Evolutionary conservation across 1,140 invertebrate genomes (phyloP).

Genomic region (Caenorhabditis elegans): WBcel235 BX284602.5:7398501-7399000

Average conservation of each 20-base stretch:
- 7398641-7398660: background rate
- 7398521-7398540: background rate
- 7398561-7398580: conserved; percentile 1
- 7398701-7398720: background rate
- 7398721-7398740: background rate
- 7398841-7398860: conserved; percentile 14
- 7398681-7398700: background rate
- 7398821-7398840: background rate
- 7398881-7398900: too few species aligned
- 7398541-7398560: background rate
- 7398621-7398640: conserved; percentile 25
- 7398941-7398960: too few species aligned
- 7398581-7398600: conserved; percentile 20
- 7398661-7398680: too few species aligned
- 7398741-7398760: background rate
- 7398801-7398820: conserved; percentile 7
- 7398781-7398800: background rate
- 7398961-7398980: too few species aligned
- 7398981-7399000: too few species aligned
- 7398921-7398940: too few species aligned
- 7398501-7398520: background rate
- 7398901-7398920: too few species aligned
- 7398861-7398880: background rate
- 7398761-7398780: conserved; percentile 1
- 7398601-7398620: conserved; percentile 20